These are phyloP conservation scores for Thecophora atra DNA, from an alignment of 2,888 invertebrate species.

Conservation along the genomic window DNA sequence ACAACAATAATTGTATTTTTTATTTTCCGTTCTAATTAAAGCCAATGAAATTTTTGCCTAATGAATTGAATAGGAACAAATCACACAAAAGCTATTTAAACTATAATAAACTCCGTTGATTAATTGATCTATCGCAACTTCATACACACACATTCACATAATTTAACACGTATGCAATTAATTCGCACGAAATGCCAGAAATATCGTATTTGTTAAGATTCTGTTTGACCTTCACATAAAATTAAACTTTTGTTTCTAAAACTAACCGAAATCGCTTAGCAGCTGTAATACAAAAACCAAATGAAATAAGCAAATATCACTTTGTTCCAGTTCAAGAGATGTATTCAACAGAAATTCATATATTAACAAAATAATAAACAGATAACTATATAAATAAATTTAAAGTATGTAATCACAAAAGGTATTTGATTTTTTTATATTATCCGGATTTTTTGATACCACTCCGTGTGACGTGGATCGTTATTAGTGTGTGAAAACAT, in stretches of 20 bases:
- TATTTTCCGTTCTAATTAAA: background rate
- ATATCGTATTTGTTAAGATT: background rate
- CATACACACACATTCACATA: background rate
- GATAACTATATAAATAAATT: constrained; percentile 24
- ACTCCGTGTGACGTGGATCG: too few relatives aligned
- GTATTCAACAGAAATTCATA: constrained; percentile 19
- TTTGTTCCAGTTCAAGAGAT: constrained; percentile 24
- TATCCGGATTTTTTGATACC: too few relatives aligned
- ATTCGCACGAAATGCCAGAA: background rate
- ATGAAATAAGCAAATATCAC: constrained; percentile 5
- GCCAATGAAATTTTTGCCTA: background rate
- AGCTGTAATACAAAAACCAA: constrained; percentile 20
- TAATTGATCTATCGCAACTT: background rate
- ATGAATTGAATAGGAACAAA: background rate
- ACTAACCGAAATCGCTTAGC: constrained; percentile 23
- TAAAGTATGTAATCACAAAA: background rate
- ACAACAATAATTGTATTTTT: background rate
- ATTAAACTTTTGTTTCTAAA: background rate
- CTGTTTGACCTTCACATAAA: background rate
- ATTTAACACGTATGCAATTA: background rate
- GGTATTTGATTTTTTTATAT: background rate
- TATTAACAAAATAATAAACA: constrained; percentile 18
- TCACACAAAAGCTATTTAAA: background rate
- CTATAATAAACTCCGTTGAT: background rate
- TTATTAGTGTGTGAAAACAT: too few relatives aligned